Base-by-base conservation (phyloP, 2,113 vertebrate species). In the Sialia sialis region DNA sequence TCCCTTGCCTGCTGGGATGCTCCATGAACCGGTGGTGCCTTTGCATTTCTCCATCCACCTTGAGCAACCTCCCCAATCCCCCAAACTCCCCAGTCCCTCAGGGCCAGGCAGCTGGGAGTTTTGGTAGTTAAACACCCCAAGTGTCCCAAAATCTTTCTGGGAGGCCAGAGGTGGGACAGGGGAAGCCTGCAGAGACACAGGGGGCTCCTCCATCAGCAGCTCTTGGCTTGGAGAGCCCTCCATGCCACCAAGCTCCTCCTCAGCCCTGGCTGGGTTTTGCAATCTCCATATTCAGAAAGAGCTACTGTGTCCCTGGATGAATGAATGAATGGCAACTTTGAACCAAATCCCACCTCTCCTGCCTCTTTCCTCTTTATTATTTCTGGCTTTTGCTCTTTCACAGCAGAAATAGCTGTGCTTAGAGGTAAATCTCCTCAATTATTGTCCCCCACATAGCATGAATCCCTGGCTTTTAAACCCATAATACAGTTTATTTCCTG, bases 1-100 rank as follows among this genome's bases (percentile, higher is more conserved):
- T 64, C 16, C 25, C 4, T 34, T 32, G 5, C 17, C 21, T 84
- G 44, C 12, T 11, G 63, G 49, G 60, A 52, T 75, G 23, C 18
- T 54, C 11, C 64, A 67, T 2, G 1, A 3, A 23, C n/a, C 21
- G 11, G 19, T 0, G 0, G 14, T 30, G 11, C 3, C 27, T 64
- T 63, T 49, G 4, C 6, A 11, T 22, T 68, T 32, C 34, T 38
- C 23, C 63, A 44, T 3, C 1, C 1, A 7, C 69, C 13, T 16
- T 16, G 17, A 70, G n/a, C 23, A 38, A 5, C 29, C 36, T 54
- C 26, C 18, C 34, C 48, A 34, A 0, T 5, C 29, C 25, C n/a
- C n/a, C n/a, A n/a, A n/a, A n/a, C n/a, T n/a, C n/a, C 3, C 8
- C 6, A 26, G 16, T 32, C 16, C 18, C 38, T 46, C 29, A 15